phyloP scores from a whole-genome alignment of 2,888 invertebrate species.

The Lasioglossum malachurum region DNA sequence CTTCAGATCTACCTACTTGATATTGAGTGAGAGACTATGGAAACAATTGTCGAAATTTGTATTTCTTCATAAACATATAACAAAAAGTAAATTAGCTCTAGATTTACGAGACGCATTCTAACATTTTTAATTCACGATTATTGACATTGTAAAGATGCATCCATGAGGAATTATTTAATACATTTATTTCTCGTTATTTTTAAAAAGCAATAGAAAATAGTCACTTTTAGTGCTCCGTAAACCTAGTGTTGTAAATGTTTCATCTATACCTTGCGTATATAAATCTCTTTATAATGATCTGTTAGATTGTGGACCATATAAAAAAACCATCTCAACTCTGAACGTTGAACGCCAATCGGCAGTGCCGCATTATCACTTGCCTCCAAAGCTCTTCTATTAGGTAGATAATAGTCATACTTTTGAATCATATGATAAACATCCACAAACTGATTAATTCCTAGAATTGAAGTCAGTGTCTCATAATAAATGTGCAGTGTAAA shows the following conservation, averaged over 20 bases:
- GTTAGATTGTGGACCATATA: conserved; percentile 85
- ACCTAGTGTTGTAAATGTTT: background rate
- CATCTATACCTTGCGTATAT: conserved; percentile 83
- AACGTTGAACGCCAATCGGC: conserved; percentile 85
- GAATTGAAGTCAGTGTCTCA: conserved; percentile 12
- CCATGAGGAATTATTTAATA: no score
- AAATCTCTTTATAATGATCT: conserved; percentile 82
- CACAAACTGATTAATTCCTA: conserved; percentile 86
- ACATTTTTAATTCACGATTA: background rate
- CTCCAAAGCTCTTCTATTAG: conserved; percentile 86
- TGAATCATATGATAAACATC: conserved; percentile 87
- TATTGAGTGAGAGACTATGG: conserved; percentile 58
- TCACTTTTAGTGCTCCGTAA: background rate
- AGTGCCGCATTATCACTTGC: conserved; percentile 85
- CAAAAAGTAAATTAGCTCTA: background rate
- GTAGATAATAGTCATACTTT: conserved; percentile 86
- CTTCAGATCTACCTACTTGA: conserved; percentile 73
- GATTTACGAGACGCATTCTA: background rate
- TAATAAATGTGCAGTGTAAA: background rate
- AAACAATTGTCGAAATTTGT: background rate
- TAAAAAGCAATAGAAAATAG: background rate
- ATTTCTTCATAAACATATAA: background rate
- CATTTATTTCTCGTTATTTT: background rate
- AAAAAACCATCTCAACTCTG: conserved; percentile 86
- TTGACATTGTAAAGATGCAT: no score